A percentile compares a stretch with the other conserved stretches of the same genome.
These are phyloP conservation scores for Drosophila meridiana DNA, from an alignment of 2,888 invertebrate genomes.

Conservation along the genomic window DNA sequence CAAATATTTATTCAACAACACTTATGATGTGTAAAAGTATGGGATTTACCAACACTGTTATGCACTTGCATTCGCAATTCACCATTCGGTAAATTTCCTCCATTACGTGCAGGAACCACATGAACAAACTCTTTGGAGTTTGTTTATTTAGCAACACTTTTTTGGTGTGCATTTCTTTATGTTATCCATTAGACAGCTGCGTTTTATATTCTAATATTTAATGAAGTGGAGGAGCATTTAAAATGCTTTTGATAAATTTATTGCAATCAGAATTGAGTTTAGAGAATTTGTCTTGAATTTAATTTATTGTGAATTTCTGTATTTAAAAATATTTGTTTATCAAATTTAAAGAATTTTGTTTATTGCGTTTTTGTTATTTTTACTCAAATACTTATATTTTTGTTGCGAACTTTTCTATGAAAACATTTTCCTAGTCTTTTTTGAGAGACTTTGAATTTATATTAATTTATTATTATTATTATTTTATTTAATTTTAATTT, in stretches of 20 bases:
- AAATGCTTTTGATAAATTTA: not conserved
- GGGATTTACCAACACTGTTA: conserved; percentile 16
- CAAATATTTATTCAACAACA: conserved; percentile 39
- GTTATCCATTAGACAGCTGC: not conserved
- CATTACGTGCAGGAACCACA: not conserved
- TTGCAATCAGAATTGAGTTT: not conserved
- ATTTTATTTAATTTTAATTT: too few species aligned
- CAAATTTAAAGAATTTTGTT: too few species aligned
- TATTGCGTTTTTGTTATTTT: too few species aligned
- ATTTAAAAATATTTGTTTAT: too few species aligned
- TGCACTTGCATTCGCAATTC: not conserved
- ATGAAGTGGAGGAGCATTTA: not conserved
- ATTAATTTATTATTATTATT: too few species aligned
- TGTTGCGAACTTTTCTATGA: too few species aligned
- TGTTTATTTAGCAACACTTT: conserved; percentile 18
- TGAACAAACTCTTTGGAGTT: not conserved
- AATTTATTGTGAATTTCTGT: too few species aligned
- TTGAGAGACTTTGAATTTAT: too few species aligned
- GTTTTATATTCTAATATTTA: not conserved
- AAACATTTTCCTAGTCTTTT: too few species aligned
- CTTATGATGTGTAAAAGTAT: conserved; percentile 14
- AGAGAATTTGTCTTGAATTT: too few species aligned
- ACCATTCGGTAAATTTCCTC: not conserved
- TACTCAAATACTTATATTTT: too few species aligned
- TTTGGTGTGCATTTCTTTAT: not conserved